A percentile compares a stretch with the other conserved stretches of the same genome.
Conservation (phyloP, 2,797 vertebrate species). For the Tapirus indicus region DNA sequence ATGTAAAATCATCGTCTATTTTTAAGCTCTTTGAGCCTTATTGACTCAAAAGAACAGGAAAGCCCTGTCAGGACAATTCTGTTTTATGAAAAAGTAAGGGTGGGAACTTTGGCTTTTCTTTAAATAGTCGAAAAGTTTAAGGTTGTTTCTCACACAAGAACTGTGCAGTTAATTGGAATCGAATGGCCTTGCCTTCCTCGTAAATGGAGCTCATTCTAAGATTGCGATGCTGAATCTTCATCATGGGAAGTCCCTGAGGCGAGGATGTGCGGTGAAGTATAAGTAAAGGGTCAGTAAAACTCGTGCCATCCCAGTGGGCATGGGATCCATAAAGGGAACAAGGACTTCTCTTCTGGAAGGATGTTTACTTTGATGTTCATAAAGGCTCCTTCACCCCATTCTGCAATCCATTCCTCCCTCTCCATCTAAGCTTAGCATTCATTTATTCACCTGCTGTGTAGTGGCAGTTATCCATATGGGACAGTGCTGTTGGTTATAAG, state of each 20-base stretch:
- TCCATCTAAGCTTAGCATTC: neutral
- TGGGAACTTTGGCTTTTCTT: slow-evolving; percentile 64
- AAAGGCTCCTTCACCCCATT: neutral
- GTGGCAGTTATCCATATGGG: neutral
- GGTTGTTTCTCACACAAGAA: neutral
- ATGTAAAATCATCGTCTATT: slow-evolving; percentile 76
- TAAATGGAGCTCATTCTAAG: slow-evolving; percentile 36
- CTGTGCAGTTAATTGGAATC: neutral
- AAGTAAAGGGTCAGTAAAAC: neutral
- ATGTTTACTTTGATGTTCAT: neutral
- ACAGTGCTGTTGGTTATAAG: neutral
- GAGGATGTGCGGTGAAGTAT: neutral
- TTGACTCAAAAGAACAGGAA: slow-evolving; percentile 74
- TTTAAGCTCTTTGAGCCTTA: slow-evolving; percentile 66
- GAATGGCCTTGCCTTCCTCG: neutral
- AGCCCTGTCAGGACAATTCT: slow-evolving; percentile 66
- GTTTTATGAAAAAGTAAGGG: slow-evolving; percentile 60
- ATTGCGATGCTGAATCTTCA: neutral
- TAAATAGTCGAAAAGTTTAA: slow-evolving; percentile 62
- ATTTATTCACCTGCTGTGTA: accelerated
- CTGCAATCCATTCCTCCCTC: neutral
- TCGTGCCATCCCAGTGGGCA: neutral
- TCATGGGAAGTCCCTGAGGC: neutral
- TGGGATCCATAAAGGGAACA: neutral
- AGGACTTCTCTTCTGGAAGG: neutral